Evolutionary conservation across 2,888 invertebrate genomes (phyloP), one percentile per base, ranked within the genome.

Genomic region (Heliconius hortense): DNA sequence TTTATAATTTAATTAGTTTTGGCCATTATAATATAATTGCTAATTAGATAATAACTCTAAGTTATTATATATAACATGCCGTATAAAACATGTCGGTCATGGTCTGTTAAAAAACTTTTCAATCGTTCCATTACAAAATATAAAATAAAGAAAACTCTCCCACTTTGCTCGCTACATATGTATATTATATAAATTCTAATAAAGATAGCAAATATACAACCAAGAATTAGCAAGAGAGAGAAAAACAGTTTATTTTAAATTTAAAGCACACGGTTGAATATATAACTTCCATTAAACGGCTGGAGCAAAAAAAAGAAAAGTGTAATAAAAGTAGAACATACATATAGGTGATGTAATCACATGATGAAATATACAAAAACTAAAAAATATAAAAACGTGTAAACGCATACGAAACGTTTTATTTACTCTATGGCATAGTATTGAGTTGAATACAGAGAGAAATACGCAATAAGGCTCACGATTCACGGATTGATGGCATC

Each of bases 391-490:
- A 66, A 66, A 66, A 66, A 66, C 39, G 64, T 66, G 64, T 64
- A 64, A 64, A 64, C 15, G 64, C 39, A 24, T 24, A 66, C 24
- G 15, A 66, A 66, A 66, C 39, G 39, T 24, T 68, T 68, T 15
- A 56, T 35, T 31, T 31, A 53, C 31, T n/a, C 15, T n/a, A 69
- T 1, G 35, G 28, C 8, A 43, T 26, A 28, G 21, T 71, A 62
- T 21, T 59, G 15, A 39, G 26, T 71, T 43, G 39, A 62, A 71
- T 71, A 43, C 21, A 71, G 21, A 59, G 26, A 39, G 26, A 43
- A 39, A 60, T 62, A 71, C 43, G 39, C 39, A 71, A 43, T 71
- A 71, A 35, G 31, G 69, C 31, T 56, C 56, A 35, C 56, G 15
- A 69, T 69, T 53, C 53, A 68, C 48, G 28, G 18, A 48, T 18